A percentile compares a stretch with the other conserved stretches of the same genome.
Evolutionary conservation across 1,140 invertebrate species (phyloP).

Genomic region (Eubasilissa regina): DNA sequence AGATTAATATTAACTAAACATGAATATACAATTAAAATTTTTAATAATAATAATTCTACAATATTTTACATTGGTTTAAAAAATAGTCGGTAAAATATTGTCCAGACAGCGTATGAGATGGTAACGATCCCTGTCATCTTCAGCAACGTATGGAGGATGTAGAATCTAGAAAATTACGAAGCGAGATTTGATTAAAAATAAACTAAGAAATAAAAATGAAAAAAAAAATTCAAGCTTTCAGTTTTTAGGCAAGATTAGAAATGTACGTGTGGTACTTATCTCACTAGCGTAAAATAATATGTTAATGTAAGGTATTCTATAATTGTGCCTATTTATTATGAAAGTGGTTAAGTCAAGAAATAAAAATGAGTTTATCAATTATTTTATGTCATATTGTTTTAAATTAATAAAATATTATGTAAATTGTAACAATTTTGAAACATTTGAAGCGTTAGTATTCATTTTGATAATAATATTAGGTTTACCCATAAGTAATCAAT

Average conservation of each 20-base stretch:
- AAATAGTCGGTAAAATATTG: constrained; percentile 41
- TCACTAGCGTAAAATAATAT: no score
- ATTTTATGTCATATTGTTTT: no score
- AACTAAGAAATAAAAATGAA: neutral
- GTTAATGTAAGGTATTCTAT: no score
- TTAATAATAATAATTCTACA: neutral
- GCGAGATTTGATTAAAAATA: neutral
- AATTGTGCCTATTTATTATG: no score
- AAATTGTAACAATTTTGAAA: no score
- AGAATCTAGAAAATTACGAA: constrained; percentile 51
- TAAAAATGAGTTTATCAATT: no score
- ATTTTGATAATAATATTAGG: no score
- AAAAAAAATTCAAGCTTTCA: neutral
- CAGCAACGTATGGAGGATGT: constrained; percentile 43
- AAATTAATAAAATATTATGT: no score
- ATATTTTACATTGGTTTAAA: constrained; percentile 36
- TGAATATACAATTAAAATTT: neutral
- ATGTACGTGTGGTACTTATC: no score
- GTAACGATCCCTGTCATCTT: constrained; percentile 24
- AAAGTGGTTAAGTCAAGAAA: no score
- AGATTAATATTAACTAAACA: neutral
- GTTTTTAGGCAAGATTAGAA: neutral
- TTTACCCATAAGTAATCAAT: no score
- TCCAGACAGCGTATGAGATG: constrained; percentile 43
- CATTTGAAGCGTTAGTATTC: no score